Percentiles rank a stretch among this genome's conserved stretches.
These are phyloP conservation scores for Hemiscyllium ocellatum DNA, from an alignment of 2,113 vertebrate genomes.

Conservation along the genomic window DNA sequence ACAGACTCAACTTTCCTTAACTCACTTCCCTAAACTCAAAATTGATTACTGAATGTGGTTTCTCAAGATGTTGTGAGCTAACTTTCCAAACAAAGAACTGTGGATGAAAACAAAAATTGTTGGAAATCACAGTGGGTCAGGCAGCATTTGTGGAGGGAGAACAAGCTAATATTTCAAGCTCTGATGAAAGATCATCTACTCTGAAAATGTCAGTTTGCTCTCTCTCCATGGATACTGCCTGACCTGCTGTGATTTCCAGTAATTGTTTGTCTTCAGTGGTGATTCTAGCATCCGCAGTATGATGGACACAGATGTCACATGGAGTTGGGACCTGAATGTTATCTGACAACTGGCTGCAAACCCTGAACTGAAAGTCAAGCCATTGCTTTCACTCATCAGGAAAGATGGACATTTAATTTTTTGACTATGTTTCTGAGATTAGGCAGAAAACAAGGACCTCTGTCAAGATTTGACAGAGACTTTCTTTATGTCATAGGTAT, in stretches of 20 bases:
- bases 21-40: background rate
- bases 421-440: background rate
- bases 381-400: background rate
- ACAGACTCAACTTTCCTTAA: background rate
- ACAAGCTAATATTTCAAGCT: too few species aligned
- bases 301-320: background rate
- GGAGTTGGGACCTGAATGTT: background rate
- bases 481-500: background rate
- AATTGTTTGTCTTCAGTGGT: too few species aligned
- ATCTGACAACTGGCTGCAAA: background rate
- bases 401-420: background rate
- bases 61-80: background rate
- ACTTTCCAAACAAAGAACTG: background rate
- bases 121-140: too few species aligned
- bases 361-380: background rate
- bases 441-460: background rate
- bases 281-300: background rate
- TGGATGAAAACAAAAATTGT: too few species aligned
- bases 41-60: background rate
- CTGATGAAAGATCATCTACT: too few species aligned
- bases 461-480: background rate
- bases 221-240: too few species aligned
- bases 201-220: too few species aligned
- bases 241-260: too few species aligned
- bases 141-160: too few species aligned